These are phyloP conservation scores for Ceramica pisi DNA, from an alignment of 2,888 invertebrate species.

Conservation along the genomic window DNA sequence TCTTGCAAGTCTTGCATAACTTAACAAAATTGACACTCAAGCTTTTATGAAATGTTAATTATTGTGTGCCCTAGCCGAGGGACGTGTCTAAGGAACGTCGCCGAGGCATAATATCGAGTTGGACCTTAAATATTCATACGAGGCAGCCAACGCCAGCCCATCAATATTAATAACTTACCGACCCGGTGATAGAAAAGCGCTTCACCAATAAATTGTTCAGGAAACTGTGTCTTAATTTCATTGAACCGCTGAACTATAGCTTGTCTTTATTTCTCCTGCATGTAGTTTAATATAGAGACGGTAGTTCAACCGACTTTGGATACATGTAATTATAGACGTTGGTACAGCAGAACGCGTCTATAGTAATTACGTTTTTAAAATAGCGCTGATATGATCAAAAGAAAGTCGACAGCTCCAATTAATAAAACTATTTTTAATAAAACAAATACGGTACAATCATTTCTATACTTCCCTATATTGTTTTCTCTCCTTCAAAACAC, in stretches of 20 bases:
- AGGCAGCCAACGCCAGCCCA: slow-evolving; percentile 75
- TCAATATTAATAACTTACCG: slow-evolving; percentile 83
- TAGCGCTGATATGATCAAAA: slow-evolving; percentile 60
- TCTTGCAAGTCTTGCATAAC: slow-evolving; percentile 51
- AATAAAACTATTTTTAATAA: slow-evolving; percentile 49
- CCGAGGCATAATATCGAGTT: slow-evolving; percentile 74
- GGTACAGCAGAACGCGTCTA: slow-evolving; percentile 45
- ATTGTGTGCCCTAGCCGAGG: slow-evolving; percentile 61
- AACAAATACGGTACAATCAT: slow-evolving; percentile 35
- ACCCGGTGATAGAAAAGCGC: slow-evolving; percentile 78
- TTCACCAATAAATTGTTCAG: slow-evolving; percentile 72
- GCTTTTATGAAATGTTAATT: slow-evolving; percentile 65
- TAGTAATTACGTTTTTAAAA: slow-evolving; percentile 58
- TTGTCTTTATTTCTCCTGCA: slow-evolving; percentile 29
- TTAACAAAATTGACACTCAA: slow-evolving; percentile 49
- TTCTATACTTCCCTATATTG: slow-evolving; percentile 23
- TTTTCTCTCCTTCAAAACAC: slow-evolving; percentile 11
- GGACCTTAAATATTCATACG: slow-evolving; percentile 82
- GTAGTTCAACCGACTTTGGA: slow-evolving; percentile 24
- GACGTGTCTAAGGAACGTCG: slow-evolving; percentile 73
- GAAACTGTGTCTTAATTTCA: slow-evolving; percentile 69
- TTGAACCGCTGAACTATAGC: slow-evolving; percentile 36
- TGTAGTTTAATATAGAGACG: slow-evolving; percentile 29
- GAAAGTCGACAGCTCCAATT: slow-evolving; percentile 55
- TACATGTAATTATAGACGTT: slow-evolving; percentile 51